Base-by-base conservation (phyloP, 2,797 vertebrate species). In the Fratercula arctica region DNA sequence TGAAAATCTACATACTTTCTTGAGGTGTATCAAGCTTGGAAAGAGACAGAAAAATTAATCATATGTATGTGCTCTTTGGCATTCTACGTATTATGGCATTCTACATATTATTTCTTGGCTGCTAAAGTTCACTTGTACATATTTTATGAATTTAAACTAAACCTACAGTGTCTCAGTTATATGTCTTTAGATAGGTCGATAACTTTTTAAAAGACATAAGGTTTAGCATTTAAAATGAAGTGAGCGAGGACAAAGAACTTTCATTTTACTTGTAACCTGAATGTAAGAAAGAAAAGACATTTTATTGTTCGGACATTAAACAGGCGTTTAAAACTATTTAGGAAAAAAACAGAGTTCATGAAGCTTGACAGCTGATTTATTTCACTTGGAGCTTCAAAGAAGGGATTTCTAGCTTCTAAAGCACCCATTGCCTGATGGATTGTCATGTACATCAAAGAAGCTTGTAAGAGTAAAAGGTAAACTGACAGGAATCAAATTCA, bases 351-450 rank as follows among this genome's bases (percentile, higher is more conserved):
- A 41, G 68, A 94, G 67, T 83, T 93, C 54, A 29, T 76, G 91
- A 76, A 75, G 28, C 46, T 95, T 96, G 95, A 93, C 95, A 95
- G 94, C 29, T 93, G 92, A 97, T 97, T 96, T 96, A 96, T 97
- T 96, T 94, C 76, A 90, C 61, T 89, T 85, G 66, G 77, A 68
- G 87, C 94, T 95, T 97, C 96, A 97, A 96, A 96, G 92, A 91
- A 85, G 18, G 73, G 94, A 93, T 97, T 97, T 95, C 50, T 93
- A 78, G 57, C 82, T 90, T 96, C 84, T 77, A 92, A 96, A 87
- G 80, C 67, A 81, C 61, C 63, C 74, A 81, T 88, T 79, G 66
- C 83, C 72, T 94, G 90, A 89, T 94, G 84, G 89, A 93, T 97
- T 96, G 92, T 95, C 85, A n/a, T 74, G 63, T 90, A 90, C 89